Conservation (phyloP, 92 coral and sea anemone genomes). For the Phymanthus crucifer region DNA sequence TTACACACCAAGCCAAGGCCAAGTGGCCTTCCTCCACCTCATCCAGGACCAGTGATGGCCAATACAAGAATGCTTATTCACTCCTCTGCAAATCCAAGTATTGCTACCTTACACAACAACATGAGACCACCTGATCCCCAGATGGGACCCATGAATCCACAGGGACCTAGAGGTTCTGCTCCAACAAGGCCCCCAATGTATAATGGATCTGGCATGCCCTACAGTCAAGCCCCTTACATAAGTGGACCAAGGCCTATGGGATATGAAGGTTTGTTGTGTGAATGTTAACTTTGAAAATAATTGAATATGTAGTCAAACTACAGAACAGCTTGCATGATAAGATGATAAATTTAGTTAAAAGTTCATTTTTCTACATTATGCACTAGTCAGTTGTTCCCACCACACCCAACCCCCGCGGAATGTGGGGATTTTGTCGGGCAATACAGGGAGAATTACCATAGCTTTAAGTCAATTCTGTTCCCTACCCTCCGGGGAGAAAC, state of each 20-base stretch:
- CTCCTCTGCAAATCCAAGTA: slow-evolving; percentile 4
- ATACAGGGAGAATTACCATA: too few species aligned
- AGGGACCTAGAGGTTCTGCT: neutral
- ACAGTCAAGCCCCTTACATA: slow-evolving; percentile 36
- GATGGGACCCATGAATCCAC: neutral
- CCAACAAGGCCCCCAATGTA: slow-evolving; percentile 15
- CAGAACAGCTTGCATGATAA: neutral
- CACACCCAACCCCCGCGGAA: too few species aligned
- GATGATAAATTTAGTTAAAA: too few species aligned
- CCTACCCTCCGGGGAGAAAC: too few species aligned
- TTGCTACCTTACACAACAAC: neutral
- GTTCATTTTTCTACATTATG: too few species aligned
- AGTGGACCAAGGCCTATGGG: slow-evolving; percentile 42
- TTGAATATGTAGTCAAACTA: neutral
- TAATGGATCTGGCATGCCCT: slow-evolving; percentile 42
- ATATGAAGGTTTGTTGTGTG: slow-evolving; percentile 38
- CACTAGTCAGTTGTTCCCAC: too few species aligned
- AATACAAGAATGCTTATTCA: neutral
- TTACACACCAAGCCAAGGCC: slow-evolving; percentile 71
- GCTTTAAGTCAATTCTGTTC: too few species aligned
- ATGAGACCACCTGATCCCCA: neutral
- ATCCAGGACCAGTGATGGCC: neutral
- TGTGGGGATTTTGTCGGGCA: too few species aligned
- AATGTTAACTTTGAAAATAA: neutral
- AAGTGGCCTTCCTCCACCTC: neutral